These are phyloP conservation scores for Thamnophis elegans DNA, from an alignment of 2,797 vertebrate genomes.

Conservation along the genomic window DNA sequence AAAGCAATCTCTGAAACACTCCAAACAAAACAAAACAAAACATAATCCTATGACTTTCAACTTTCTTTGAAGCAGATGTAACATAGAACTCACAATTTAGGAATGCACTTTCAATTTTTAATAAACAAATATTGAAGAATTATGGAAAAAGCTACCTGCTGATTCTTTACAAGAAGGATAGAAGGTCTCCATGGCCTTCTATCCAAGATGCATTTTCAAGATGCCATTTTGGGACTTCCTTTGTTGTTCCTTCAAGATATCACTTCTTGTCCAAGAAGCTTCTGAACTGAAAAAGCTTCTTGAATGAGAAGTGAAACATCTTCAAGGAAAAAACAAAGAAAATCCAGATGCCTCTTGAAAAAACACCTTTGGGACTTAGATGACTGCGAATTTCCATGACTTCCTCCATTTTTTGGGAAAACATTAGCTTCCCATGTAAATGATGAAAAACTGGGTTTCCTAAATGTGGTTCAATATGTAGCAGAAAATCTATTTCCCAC, in stretches of 20 bases:
- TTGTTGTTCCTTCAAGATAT: not conserved
- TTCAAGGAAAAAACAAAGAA: not conserved
- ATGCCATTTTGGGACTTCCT: not conserved
- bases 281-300: not conserved
- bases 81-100: not conserved
- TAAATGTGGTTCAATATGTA: not conserved
- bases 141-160: not conserved
- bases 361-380: not conserved
- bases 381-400: not conserved
- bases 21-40: not conserved
- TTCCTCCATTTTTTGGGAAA: not conserved
- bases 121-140: not conserved
- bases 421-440: not conserved
- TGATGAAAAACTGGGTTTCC: not conserved
- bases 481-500: not conserved
- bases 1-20: not conserved
- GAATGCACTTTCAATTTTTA: not conserved
- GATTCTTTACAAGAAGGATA: not conserved
- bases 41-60: not conserved
- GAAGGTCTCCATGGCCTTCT: not conserved
- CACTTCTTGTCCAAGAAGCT: not conserved
- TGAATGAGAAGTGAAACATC: not conserved
- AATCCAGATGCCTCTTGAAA: not conserved
- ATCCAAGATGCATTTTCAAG: too few species aligned
- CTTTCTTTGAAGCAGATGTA: not conserved